Evolutionary conservation across 2,888 invertebrate species (phyloP).

Genomic region (Scaptomyza tumidula): DNA sequence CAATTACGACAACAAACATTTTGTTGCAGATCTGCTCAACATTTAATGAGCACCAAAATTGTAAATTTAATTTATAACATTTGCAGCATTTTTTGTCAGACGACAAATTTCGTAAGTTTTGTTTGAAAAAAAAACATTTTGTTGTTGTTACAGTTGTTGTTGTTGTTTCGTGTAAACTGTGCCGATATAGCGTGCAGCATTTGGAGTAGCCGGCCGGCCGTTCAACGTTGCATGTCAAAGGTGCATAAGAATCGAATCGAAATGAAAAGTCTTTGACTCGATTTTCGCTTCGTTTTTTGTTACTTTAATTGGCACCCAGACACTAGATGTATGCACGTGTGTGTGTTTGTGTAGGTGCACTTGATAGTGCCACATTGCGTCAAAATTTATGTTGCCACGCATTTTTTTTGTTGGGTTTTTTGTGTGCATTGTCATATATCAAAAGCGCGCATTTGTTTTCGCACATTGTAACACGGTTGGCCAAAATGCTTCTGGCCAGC

Average conservation of each 20-base stretch:
- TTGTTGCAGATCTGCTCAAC: slow-evolving; percentile 58
- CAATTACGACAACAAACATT: slow-evolving; percentile 70
- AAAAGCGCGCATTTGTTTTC: slow-evolving; percentile 62
- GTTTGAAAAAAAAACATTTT: slow-evolving; percentile 8
- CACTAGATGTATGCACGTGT: slow-evolving; percentile 45
- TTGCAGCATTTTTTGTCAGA: slow-evolving; percentile 72
- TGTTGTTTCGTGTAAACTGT: slow-evolving; percentile 66
- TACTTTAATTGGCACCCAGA: slow-evolving; percentile 74
- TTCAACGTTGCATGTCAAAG: slow-evolving; percentile 70
- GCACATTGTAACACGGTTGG: slow-evolving; percentile 60
- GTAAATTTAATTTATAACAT: slow-evolving; percentile 80
- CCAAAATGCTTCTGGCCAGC: slow-evolving; percentile 17
- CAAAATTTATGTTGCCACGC: slow-evolving; percentile 52
- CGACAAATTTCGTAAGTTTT: slow-evolving; percentile 71
- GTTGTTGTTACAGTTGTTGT: slow-evolving; percentile 3
- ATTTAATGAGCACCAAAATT: slow-evolving; percentile 65
- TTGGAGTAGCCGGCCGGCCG: slow-evolving; percentile 25
- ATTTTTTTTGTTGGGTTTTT: slow-evolving; percentile 12
- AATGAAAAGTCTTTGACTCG: slow-evolving; percentile 20
- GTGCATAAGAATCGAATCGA: slow-evolving; percentile 67
- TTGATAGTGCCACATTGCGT: slow-evolving; percentile 49
- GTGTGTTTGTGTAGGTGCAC: slow-evolving; percentile 46
- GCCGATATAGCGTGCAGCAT: slow-evolving; percentile 55
- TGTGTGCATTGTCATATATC: slow-evolving; percentile 49
- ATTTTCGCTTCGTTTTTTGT: slow-evolving; percentile 36